Evolutionary conservation across 2,888 invertebrate genomes (phyloP).

Genomic region (Spodoptera exigua): DNA sequence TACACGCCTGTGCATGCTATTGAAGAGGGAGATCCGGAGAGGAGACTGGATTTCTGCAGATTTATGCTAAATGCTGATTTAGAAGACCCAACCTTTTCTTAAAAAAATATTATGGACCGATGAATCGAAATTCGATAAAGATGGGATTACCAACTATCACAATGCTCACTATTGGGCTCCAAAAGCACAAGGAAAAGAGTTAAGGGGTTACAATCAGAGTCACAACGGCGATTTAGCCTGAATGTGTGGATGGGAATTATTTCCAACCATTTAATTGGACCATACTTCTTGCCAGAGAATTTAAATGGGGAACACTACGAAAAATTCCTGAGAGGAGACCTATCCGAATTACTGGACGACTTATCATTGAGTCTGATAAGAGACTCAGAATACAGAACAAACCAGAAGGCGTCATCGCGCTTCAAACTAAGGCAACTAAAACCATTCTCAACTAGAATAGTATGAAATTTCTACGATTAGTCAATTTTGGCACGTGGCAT

Average conservation of each 20-base stretch:
- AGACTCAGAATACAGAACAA: conserved; percentile 8
- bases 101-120: conserved; percentile 54
- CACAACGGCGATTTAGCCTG: conserved; percentile 53
- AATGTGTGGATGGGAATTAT: conserved; percentile 61
- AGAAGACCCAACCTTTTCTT: too few relatives aligned
- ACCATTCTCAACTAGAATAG: too few relatives aligned
- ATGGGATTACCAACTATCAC: too few relatives aligned
- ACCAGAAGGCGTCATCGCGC: too few relatives aligned
- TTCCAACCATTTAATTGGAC: too few relatives aligned
- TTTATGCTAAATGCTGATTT: conserved; percentile 57
- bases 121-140: conserved; percentile 59
- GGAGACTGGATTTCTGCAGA: conserved; percentile 55
- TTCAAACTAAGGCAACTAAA: too few relatives aligned
- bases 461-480: too few relatives aligned
- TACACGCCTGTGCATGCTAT: conserved; percentile 53
- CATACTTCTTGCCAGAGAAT: conserved; percentile 55
- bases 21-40: conserved; percentile 54
- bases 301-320: conserved; percentile 58
- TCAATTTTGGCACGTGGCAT: too few relatives aligned
- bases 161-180: conserved; percentile 57
- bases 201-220: too few relatives aligned
- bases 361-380: conserved; percentile 21
- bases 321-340: conserved; percentile 42
- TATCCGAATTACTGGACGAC: conserved; percentile 36
- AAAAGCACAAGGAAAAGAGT: conserved; percentile 41